Evolutionary conservation across 2,113 vertebrate genomes (phyloP), one percentile per base, ranked within the genome.

Genomic region (Theristicus caerulescens): DNA sequence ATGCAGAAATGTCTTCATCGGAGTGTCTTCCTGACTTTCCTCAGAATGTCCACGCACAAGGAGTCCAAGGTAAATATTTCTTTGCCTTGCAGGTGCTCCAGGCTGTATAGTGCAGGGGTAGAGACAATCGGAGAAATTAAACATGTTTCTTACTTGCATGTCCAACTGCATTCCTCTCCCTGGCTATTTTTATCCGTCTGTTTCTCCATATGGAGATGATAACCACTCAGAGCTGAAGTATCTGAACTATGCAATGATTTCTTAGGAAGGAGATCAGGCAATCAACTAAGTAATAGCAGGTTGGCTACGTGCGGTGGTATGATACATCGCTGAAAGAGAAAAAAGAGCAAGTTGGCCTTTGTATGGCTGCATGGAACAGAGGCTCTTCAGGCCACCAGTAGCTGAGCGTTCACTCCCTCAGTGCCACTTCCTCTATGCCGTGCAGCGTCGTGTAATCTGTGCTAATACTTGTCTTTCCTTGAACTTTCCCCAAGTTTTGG

Each of bases 11-110:
- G 92, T n/a, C 95, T 99, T 40, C 99, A 99, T 87, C 98, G 92
- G 19, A 96, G 95, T 0, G 93, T 99, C 86, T 99, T 99, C 96
- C 97, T 99, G 93, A 98, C 98, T 34, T 99, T 99, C 95, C 98
- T 99, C 69, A 98, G 99, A 55, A 99, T 99, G 99, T 99, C 99
- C 70, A 99, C 99, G 4, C 99, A 99, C 95, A 99, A 99, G 94
- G 99, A 99, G 95, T 99, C 99, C 87, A 99, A 99, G 98, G 99
- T 99, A 69, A 94, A 71, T 15, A 66, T 46, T 62, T 15, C 65
- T 26, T 19, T 55, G 91, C 38, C 3, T 86, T 88, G 69, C 74
- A n/a, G 34, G 20, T 46, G 36, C 65, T 82, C 16, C 0, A 1
- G 61, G 64, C 42, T 78, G 20, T 24, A 4, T 46, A n/a, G 29